Conservation (phyloP, 1,140 invertebrate species). For the Hyposmocoma kahamanoa region DNA sequence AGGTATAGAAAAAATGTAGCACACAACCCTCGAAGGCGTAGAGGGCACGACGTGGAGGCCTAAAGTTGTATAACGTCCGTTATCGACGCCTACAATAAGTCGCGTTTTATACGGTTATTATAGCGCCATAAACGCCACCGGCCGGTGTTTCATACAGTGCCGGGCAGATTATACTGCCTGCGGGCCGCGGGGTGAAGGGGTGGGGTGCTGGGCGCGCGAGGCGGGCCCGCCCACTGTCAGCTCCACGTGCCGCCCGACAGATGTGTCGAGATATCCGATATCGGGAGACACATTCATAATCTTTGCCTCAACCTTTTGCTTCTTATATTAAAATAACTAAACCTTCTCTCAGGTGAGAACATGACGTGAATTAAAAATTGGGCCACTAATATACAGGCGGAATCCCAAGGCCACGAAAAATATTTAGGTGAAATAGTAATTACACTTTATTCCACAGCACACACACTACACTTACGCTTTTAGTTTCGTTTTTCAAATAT, state of each 20-base stretch:
- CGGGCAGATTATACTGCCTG: conserved; percentile 62
- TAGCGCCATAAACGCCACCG: conserved; percentile 68
- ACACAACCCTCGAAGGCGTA: conserved; percentile 6
- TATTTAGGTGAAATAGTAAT: no score
- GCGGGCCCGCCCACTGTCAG: conserved; percentile 42
- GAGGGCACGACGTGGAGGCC: conserved; percentile 37
- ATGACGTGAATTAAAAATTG: conserved; percentile 28
- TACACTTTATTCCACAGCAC: no score
- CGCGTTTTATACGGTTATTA: conserved; percentile 73
- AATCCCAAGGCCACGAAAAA: no score
- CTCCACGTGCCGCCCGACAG: conserved; percentile 60
- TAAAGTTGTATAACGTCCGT: conserved; percentile 59
- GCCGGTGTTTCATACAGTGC: conserved; percentile 69
- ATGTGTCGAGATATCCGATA: conserved; percentile 70
- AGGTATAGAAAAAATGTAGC: conserved; percentile 24
- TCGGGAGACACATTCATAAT: conserved; percentile 71
- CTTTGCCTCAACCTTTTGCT: conserved; percentile 54
- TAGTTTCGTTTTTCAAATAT: no score
- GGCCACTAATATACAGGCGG: conserved; percentile 7
- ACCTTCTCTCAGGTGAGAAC: conserved; percentile 43
- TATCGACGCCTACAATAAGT: conserved; percentile 71
- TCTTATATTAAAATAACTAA: conserved; percentile 61
- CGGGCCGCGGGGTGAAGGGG: conserved; percentile 19
- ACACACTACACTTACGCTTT: no score
- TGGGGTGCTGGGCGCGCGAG: conserved; percentile 15